phyloP scores from a whole-genome alignment of 64 coral and sea anemone genomes.

The Montipora capricornis region DNA sequence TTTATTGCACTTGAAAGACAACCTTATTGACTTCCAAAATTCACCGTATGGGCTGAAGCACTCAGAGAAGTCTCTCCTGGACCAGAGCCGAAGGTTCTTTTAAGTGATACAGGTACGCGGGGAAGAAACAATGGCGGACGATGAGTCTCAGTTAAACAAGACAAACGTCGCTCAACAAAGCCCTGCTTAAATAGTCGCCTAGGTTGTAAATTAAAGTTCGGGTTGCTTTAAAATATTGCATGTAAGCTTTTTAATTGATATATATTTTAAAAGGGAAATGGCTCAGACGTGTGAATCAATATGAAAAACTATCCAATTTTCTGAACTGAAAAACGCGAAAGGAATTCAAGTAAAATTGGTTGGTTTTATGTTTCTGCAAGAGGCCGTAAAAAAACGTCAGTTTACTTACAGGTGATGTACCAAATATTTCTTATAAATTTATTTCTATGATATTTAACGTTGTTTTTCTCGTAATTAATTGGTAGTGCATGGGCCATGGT shows the following conservation, averaged over 20 bases:
- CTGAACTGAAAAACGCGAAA: neutral
- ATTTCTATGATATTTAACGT: no score
- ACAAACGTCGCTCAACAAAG: no score
- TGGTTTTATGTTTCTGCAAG: no score
- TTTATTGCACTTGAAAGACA: neutral
- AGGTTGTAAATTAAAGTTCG: neutral
- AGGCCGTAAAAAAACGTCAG: no score
- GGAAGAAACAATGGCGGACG: no score
- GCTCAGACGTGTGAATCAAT: neutral
- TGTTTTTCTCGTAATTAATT: neutral
- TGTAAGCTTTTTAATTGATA: neutral
- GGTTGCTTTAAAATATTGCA: neutral
- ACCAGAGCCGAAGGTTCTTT: no score
- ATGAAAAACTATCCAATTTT: neutral
- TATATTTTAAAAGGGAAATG: neutral
- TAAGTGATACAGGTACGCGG: no score
- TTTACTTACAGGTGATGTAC: no score
- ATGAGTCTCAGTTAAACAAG: no score
- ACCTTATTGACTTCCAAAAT: neutral
- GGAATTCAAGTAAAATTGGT: no score
- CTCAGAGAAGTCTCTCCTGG: no score
- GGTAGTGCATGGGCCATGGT: neutral
- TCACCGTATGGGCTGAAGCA: neutral
- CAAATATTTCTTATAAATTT: no score
- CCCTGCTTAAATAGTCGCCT: neutral